Conservation (phyloP, 2,888 invertebrate species). For the Hydrotaea cyrtoneurina region DNA sequence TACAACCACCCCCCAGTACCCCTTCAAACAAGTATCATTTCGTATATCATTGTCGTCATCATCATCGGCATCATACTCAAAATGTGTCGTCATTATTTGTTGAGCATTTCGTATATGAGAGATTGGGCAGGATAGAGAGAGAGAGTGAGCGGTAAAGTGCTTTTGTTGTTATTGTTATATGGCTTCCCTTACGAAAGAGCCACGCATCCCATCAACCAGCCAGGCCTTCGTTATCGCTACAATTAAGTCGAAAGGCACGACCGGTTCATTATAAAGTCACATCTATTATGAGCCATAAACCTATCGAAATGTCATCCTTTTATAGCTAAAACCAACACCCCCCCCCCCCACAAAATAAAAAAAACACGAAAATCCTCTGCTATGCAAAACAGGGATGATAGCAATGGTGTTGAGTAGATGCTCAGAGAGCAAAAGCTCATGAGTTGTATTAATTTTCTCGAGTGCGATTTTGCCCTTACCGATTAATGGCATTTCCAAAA, state of each 20-base stretch:
- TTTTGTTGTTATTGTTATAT: too few species aligned
- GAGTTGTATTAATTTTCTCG: not conserved
- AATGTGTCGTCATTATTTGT: slow-evolving; percentile 12
- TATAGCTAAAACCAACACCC: too few species aligned
- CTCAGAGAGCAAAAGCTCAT: not conserved
- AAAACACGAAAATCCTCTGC: not conserved
- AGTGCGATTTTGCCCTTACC: not conserved
- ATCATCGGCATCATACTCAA: not conserved
- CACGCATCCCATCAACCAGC: not conserved
- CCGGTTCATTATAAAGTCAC: slow-evolving; percentile 56
- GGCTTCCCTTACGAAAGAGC: too few species aligned
- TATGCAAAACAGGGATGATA: slow-evolving; percentile 18
- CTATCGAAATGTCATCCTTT: slow-evolving; percentile 19
- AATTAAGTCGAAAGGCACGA: slow-evolving; percentile 37
- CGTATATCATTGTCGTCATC: not conserved
- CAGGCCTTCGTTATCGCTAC: not conserved
- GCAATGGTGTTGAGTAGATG: not conserved
- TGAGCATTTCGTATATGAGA: slow-evolving; percentile 8
- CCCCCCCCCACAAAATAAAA: too few species aligned
- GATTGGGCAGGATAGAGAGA: not conserved
- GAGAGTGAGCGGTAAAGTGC: too few species aligned
- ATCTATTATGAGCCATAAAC: slow-evolving; percentile 48
- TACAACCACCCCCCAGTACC: not conserved
- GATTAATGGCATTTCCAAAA: not conserved
- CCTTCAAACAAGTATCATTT: slow-evolving; percentile 22